phyloP scores from a whole-genome alignment of 2,797 vertebrate species.

The Macroramphosus scolopax region DNA sequence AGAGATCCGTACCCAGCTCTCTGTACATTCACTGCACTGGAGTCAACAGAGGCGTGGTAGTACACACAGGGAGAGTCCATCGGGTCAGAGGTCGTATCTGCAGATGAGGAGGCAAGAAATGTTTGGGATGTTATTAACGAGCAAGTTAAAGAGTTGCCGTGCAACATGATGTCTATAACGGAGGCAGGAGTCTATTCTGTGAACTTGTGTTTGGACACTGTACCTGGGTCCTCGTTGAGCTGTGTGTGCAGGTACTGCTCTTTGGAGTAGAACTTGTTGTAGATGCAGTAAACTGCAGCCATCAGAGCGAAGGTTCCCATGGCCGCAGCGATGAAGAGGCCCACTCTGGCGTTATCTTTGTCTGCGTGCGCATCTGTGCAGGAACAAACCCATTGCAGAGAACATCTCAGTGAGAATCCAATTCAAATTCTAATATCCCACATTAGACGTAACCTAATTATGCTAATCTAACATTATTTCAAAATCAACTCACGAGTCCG shows the following conservation, averaged over 20 bases:
- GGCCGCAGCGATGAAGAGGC: constrained; percentile 76
- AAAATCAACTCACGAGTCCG: constrained; percentile 56
- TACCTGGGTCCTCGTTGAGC: constrained; percentile 65
- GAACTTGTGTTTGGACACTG: background rate
- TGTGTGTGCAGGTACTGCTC: constrained; percentile 75
- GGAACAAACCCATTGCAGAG: constrained; percentile 1
- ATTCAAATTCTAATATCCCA: too few species aligned
- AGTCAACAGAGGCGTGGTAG: constrained; percentile 53
- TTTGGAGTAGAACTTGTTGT: constrained; percentile 80
- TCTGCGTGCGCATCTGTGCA: constrained; percentile 51
- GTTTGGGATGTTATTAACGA: background rate
- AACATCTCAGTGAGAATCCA: background rate
- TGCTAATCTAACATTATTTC: too few species aligned
- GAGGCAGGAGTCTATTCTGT: too few species aligned
- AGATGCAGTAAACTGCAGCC: constrained; percentile 81
- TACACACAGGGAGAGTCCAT: constrained; percentile 62
- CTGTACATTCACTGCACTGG: constrained; percentile 52
- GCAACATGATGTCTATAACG: too few species aligned
- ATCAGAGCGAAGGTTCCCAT: constrained; percentile 74
- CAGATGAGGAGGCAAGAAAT: constrained; percentile 7
- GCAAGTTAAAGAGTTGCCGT: too few species aligned
- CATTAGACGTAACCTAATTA: too few species aligned
- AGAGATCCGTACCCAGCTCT: constrained; percentile 75
- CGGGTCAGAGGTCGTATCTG: constrained; percentile 69
- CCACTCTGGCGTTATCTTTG: constrained; percentile 66